These are phyloP conservation scores for Petrocephalus zakoni DNA, from an alignment of 2,113 vertebrate genomes.

Conservation along the genomic window DNA sequence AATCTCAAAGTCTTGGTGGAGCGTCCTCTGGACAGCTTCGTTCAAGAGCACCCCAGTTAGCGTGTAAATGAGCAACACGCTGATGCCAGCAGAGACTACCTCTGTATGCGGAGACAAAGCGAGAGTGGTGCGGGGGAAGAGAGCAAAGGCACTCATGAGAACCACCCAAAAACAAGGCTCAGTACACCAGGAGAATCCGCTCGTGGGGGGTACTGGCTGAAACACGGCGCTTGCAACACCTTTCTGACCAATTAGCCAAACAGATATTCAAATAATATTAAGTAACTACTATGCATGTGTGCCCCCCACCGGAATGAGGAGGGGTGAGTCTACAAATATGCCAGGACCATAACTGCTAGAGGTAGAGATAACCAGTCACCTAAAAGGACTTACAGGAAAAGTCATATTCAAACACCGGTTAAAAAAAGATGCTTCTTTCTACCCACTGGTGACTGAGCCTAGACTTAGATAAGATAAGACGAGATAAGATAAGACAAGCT, in stretches of 20 bases:
- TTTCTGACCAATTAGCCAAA: not conserved
- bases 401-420: not conserved
- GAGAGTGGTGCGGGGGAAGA: not conserved
- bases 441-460: not conserved
- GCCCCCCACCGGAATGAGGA: no score
- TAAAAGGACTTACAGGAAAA: not conserved
- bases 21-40: conserved; percentile 88
- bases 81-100: conserved; percentile 87
- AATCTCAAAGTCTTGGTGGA: conserved; percentile 87
- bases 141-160: not conserved
- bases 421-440: not conserved
- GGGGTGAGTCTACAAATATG: no score
- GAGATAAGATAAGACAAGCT: no score
- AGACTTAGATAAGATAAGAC: no score
- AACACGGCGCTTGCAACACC: not conserved
- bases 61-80: conserved; percentile 86
- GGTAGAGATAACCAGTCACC: no score
- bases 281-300: not conserved
- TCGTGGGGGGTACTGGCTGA: not conserved
- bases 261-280: not conserved
- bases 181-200: not conserved
- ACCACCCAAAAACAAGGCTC: not conserved
- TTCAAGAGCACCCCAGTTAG: conserved; percentile 82
- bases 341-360: no score
- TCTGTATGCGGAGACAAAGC: conserved; percentile 62